Conservation (phyloP, 1,140 invertebrate genomes). For the Drosophila obscura region DNA sequence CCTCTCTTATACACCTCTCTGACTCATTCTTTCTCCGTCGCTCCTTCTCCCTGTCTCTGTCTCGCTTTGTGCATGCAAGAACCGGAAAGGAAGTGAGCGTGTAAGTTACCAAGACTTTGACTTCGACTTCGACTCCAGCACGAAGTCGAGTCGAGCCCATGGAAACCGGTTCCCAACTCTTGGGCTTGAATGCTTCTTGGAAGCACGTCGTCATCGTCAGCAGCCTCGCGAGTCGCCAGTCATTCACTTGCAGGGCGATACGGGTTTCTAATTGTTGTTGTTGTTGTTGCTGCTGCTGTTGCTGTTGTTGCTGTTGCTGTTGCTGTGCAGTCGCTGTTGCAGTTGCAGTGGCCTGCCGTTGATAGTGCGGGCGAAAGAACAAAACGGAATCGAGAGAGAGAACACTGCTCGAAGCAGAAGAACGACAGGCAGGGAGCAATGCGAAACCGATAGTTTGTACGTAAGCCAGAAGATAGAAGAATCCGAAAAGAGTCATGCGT, state of each 20-base stretch:
- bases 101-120: slow-evolving; percentile 78
- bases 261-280: slow-evolving; percentile 47
- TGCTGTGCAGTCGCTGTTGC: slow-evolving; percentile 22
- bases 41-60: not conserved
- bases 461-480: slow-evolving; percentile 42
- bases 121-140: slow-evolving; percentile 37
- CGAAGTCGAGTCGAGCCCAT: slow-evolving; percentile 3
- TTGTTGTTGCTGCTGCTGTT: slow-evolving; percentile 13
- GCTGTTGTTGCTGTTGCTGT: slow-evolving; percentile 15
- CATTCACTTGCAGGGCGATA: slow-evolving; percentile 77
- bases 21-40: not conserved
- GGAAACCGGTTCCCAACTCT: slow-evolving; percentile 46
- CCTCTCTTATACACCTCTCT: not conserved
- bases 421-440: slow-evolving; percentile 51
- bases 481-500: slow-evolving; percentile 42
- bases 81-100: slow-evolving; percentile 81
- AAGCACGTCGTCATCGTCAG: slow-evolving; percentile 56
- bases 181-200: slow-evolving; percentile 64
- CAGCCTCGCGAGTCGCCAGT: slow-evolving; percentile 61
- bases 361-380: slow-evolving; percentile 69
- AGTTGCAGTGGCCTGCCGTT: slow-evolving; percentile 33
- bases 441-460: slow-evolving; percentile 53
- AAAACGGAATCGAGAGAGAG: slow-evolving; percentile 30
- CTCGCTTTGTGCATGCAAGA: slow-evolving; percentile 49
- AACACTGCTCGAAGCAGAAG: slow-evolving; percentile 35